Evolutionary conservation across 2,797 vertebrate genomes (phyloP).

Genomic region (Sternotherus odoratus): DNA sequence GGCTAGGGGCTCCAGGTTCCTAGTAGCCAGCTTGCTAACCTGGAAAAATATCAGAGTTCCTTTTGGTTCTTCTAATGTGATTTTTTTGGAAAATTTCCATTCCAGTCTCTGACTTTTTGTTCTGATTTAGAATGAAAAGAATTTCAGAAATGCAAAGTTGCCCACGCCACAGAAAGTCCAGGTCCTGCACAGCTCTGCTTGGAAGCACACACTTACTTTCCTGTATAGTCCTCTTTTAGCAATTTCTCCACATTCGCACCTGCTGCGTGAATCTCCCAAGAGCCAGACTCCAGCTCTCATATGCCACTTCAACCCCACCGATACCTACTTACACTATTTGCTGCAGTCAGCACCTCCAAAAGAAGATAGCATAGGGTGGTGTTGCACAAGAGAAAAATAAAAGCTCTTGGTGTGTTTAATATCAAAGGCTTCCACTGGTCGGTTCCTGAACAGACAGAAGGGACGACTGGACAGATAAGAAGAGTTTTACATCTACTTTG

Average conservation of each 20-base stretch:
- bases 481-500: neutral
- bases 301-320: slow-evolving; percentile 14
- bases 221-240: slow-evolving; percentile 27
- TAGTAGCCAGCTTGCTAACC: neutral
- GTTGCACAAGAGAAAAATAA: neutral
- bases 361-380: slow-evolving; percentile 9
- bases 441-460: slow-evolving; percentile 13
- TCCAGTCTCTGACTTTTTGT: accelerated
- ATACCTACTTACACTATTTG: slow-evolving; percentile 7
- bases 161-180: neutral
- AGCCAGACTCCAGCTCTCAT: slow-evolving; percentile 3
- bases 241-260: neutral
- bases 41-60: neutral
- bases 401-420: neutral
- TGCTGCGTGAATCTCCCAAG: neutral
- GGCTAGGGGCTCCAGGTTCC: neutral
- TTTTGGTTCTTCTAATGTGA: neutral
- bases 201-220: slow-evolving; percentile 3
- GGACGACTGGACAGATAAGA: slow-evolving; percentile 4
- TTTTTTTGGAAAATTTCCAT: neutral
- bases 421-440: slow-evolving; percentile 18
- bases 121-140: neutral
- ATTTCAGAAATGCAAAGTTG: neutral
- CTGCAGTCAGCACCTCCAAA: neutral
- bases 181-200: slow-evolving; percentile 5